phyloP scores from a whole-genome alignment of 2,888 invertebrate species.

The Polymixis flavicincta region DNA sequence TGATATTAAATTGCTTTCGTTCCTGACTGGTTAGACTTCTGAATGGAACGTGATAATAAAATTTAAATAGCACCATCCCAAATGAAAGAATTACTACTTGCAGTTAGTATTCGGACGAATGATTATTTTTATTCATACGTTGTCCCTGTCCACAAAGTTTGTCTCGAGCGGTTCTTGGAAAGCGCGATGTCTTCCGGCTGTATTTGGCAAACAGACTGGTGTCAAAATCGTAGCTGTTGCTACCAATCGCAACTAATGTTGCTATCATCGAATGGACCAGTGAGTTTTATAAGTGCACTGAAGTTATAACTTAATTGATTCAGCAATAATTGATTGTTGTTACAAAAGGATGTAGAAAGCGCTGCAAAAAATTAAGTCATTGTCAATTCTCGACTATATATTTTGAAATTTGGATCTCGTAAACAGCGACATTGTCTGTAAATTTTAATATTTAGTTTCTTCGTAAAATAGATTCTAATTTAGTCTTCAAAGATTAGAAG shows the following conservation, averaged over 20 bases:
- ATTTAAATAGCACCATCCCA: constrained; percentile 16
- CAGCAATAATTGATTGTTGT: constrained; percentile 11
- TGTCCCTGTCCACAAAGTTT: constrained; percentile 38
- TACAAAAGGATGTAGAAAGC: constrained; percentile 6
- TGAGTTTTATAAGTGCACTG: background rate
- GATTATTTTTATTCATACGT: constrained; percentile 51
- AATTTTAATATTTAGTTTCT: constrained; percentile 39
- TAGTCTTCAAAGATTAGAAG: constrained; percentile 60
- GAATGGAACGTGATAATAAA: constrained; percentile 32
- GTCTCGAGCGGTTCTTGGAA: constrained; percentile 45
- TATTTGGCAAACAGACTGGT: constrained; percentile 52
- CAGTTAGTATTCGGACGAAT: constrained; percentile 25
- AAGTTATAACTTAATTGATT: constrained; percentile 16
- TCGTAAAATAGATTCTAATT: constrained; percentile 53
- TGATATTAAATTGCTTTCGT: constrained; percentile 58
- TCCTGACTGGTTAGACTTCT: constrained; percentile 27
- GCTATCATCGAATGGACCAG: constrained; percentile 10
- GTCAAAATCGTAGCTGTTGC: constrained; percentile 24
- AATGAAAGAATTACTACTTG: constrained; percentile 19
- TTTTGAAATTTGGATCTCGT: constrained; percentile 23
- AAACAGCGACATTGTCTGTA: constrained; percentile 24
- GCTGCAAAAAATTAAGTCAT: constrained; percentile 20
- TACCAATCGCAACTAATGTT: constrained; percentile 35
- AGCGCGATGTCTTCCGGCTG: constrained; percentile 43
- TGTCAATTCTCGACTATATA: constrained; percentile 29